These are phyloP conservation scores for Ornithoptera priamus DNA, from an alignment of 2,888 invertebrate genomes.

Conservation along the genomic window DNA sequence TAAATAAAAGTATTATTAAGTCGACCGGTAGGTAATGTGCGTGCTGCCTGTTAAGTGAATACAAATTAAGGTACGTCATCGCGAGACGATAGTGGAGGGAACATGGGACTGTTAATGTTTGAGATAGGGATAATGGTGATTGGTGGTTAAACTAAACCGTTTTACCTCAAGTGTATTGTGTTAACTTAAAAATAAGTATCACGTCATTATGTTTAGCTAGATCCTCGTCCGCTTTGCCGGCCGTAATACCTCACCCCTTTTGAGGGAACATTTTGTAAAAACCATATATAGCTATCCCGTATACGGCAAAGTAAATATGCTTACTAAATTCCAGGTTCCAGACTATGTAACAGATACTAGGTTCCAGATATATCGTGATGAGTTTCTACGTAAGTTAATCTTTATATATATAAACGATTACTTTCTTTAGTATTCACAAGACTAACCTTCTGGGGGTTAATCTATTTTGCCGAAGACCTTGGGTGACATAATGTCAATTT, in stretches of 20 bases:
- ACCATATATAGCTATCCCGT: too few relatives aligned
- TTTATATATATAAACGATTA: background rate
- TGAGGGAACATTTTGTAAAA: too few relatives aligned
- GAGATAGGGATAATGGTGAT: constrained; percentile 35
- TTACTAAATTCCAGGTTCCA: too few relatives aligned
- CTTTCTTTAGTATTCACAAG: background rate
- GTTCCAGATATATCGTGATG: too few relatives aligned
- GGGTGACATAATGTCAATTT: too few relatives aligned
- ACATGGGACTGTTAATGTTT: constrained; percentile 42
- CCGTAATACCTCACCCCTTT: too few relatives aligned
- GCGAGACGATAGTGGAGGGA: constrained; percentile 32
- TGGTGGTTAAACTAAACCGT: constrained; percentile 35
- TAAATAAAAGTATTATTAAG: constrained; percentile 19
- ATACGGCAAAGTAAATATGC: too few relatives aligned
- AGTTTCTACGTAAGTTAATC: background rate
- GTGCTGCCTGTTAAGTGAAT: constrained; percentile 4
- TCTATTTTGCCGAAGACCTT: too few relatives aligned
- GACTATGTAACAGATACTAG: too few relatives aligned
- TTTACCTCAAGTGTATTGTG: constrained; percentile 35
- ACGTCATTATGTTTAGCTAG: constrained; percentile 10
- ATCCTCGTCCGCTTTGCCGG: too few relatives aligned
- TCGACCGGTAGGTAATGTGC: constrained; percentile 5
- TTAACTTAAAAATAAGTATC: constrained; percentile 46
- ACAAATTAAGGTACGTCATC: constrained; percentile 26
- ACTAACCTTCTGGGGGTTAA: background rate